These are phyloP conservation scores for Tenrec ecaudatus DNA, from an alignment of 2,113 vertebrate species.

Conservation along the genomic window DNA sequence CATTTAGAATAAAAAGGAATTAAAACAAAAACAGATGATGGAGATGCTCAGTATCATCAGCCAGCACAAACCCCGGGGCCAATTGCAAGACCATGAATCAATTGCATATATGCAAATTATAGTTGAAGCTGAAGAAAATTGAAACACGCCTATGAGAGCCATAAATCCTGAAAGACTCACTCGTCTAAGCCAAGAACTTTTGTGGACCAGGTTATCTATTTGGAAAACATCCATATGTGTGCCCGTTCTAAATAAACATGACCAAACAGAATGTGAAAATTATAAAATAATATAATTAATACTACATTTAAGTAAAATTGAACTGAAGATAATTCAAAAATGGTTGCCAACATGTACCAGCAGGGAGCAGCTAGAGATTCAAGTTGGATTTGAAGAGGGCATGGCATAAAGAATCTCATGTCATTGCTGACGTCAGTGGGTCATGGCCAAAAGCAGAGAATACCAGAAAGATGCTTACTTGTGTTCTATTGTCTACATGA, in stretches of 20 bases:
- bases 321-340: background rate
- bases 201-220: background rate
- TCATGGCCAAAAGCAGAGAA: too few relatives aligned
- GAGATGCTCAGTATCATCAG: background rate
- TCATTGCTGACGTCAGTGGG: too few relatives aligned
- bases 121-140: background rate
- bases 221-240: background rate
- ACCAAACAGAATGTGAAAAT: background rate
- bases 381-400: background rate
- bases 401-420: too few relatives aligned
- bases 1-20: too few relatives aligned
- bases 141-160: too few relatives aligned
- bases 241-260: background rate
- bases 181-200: background rate
- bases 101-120: background rate
- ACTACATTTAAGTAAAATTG: background rate
- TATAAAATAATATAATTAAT: background rate
- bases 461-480: too few relatives aligned
- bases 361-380: background rate
- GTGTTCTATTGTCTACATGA: too few relatives aligned
- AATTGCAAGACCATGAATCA: too few relatives aligned
- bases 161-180: too few relatives aligned
- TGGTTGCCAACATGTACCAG: background rate
- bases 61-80: too few relatives aligned
- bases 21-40: background rate